A percentile compares a stretch with the other conserved stretches of the same genome.
Conservation (phyloP, 2,888 invertebrate species). For the Ornithoptera priamus region DNA sequence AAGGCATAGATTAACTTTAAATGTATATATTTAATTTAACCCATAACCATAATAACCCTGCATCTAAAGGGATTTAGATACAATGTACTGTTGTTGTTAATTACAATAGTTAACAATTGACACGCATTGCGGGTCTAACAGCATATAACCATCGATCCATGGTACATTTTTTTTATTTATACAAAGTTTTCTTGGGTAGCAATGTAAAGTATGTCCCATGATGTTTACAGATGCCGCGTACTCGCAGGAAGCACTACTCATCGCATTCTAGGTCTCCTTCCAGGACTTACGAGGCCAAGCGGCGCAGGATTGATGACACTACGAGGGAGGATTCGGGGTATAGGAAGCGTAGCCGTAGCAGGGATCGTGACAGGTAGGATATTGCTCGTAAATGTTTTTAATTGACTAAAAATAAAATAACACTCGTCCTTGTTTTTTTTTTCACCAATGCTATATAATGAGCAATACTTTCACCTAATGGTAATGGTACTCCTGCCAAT, state of each 20-base stretch:
- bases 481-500: too few species aligned
- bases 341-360: conserved; percentile 72
- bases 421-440: too few species aligned
- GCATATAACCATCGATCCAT: conserved; percentile 34
- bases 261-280: conserved; percentile 81
- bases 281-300: conserved; percentile 82
- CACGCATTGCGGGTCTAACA: conserved; percentile 25
- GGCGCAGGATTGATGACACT: conserved; percentile 84
- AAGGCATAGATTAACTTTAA: not conserved
- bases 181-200: not conserved
- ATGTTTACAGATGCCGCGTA: conserved; percentile 87
- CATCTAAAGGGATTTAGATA: conserved; percentile 11
- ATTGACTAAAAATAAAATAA: not conserved
- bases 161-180: conserved; percentile 33
- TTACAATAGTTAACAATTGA: conserved; percentile 37
- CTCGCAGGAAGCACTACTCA: conserved; percentile 88
- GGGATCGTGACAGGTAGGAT: conserved; percentile 82
- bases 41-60: conserved; percentile 10
- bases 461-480: too few species aligned
- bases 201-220: conserved; percentile 1
- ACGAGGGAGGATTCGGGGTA: conserved; percentile 63
- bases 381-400: not conserved
- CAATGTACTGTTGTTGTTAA: conserved; percentile 32
- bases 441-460: too few species aligned
- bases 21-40: conserved; percentile 6